Conservation (phyloP, 2,888 invertebrate genomes). For the Nemoura dubitans region DNA sequence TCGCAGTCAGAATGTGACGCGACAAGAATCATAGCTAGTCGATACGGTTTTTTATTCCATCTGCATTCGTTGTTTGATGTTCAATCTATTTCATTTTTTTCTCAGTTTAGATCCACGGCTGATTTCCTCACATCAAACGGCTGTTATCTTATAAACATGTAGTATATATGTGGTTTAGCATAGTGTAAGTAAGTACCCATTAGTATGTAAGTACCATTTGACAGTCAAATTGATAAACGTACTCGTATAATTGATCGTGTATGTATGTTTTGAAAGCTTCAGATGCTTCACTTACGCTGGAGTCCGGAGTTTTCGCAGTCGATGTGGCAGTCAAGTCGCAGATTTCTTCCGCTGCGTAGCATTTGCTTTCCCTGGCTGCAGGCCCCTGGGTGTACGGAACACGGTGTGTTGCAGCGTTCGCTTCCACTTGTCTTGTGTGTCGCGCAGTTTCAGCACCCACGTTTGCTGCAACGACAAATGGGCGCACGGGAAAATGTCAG, state of each 20-base stretch:
- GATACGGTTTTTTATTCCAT: background rate
- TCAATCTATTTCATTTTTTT: background rate
- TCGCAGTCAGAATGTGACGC: background rate
- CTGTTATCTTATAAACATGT: background rate
- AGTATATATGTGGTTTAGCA: no score
- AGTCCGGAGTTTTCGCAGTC: background rate
- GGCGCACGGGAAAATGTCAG: conserved; percentile 32
- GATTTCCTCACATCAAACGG: background rate
- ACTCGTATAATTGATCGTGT: background rate
- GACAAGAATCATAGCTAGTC: background rate
- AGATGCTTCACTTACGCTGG: background rate
- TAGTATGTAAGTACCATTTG: no score
- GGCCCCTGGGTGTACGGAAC: conserved; percentile 23
- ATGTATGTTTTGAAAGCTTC: background rate
- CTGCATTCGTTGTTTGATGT: background rate
- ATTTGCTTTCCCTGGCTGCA: background rate
- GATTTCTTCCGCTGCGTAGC: background rate
- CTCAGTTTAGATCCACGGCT: background rate
- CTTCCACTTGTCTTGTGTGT: conserved; percentile 64
- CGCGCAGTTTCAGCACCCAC: conserved; percentile 63
- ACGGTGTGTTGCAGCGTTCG: conserved; percentile 60
- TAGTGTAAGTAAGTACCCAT: no score
- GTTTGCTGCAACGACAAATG: conserved; percentile 57
- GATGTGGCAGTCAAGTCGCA: conserved; percentile 14
- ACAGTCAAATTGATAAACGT: background rate